Base-by-base conservation (phyloP, 2,888 invertebrate genomes). In the Ariolimax columbianus region DNA sequence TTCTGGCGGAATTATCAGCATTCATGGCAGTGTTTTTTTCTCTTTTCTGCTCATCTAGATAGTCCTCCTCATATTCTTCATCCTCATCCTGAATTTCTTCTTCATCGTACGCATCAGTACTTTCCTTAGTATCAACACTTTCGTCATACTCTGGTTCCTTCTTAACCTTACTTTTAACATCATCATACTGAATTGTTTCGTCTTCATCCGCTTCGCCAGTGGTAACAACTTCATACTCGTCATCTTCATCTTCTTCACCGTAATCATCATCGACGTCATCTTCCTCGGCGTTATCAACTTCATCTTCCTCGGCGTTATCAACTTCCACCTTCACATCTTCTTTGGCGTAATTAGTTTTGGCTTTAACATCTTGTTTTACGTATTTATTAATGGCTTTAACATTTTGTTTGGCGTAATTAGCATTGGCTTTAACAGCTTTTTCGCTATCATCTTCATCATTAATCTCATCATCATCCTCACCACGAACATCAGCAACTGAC, bases 181-280 rank as follows among this genome's bases (percentile, higher is more conserved):
- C 78, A 33, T 38, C 17, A 0, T 78, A 55, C 17, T 14, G 26
- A 36, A 55, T 77, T n/a, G 51, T 55, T 6, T 77, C 55, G 2
- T 77, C 51, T 0, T 77, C 78, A 59, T 59, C 2, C 11, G 19
- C 51, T 23, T 77, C 19, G 38, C 33, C 23, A 17, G 4, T 6
- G 72, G n/a, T 36, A 36, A 3, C 33, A 33, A 23, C 51, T 43
- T 47, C 6, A 23, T 38, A 59, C 17, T 38, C 17, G 0, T 78
- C 77, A n/a, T 14, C n/a, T 26, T 77, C 55, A 23, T 77, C 77
- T 6, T 77, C 55, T 14, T 77, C 51, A 1, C 55, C 78, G 38
- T 59, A 2, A 23, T 26, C 51, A 36, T 77, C 75, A 55, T 55
- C 7, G 23, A 55, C 55, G 23, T 55, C 17, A 23, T 47, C 51